A percentile compares a stretch with the other conserved stretches of the same genome.
These are phyloP conservation scores for Leptosomus discolor DNA, from an alignment of 2,113 vertebrate species.

Conservation along the genomic window DNA sequence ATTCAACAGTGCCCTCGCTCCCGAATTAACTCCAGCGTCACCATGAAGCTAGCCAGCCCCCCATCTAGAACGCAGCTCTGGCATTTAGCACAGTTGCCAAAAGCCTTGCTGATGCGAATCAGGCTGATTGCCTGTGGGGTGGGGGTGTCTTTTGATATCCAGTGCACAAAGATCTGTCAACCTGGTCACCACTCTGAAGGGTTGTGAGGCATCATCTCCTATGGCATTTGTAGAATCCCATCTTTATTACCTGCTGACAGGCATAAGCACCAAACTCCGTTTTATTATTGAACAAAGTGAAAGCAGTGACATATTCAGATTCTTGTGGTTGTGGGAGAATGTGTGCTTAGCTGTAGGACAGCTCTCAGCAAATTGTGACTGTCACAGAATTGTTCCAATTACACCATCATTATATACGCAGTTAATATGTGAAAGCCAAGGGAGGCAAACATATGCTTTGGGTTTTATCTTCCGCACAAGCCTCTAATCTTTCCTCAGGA, in stretches of 20 bases:
- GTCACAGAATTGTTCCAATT: neutral
- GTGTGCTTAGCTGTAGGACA: neutral
- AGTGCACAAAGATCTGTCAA: neutral
- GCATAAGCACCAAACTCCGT: neutral
- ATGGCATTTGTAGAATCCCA: neutral
- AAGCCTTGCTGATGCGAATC: neutral
- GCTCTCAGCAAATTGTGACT: neutral
- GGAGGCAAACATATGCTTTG: neutral
- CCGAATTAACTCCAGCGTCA: neutral
- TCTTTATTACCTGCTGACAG: neutral
- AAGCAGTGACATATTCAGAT: neutral
- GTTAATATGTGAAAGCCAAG: neutral
- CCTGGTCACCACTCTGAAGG: neutral
- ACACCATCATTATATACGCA: neutral
- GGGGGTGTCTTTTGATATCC: neutral
- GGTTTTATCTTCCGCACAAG: constrained; percentile 11
- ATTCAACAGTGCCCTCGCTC: neutral
- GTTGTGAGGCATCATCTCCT: neutral
- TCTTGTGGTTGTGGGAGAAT: neutral
- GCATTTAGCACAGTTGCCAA: fast-evolving
- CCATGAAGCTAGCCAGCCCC: neutral
- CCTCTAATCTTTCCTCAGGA: constrained; percentile 36
- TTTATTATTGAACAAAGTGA: neutral
- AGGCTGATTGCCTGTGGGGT: neutral
- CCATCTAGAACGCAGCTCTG: neutral